Conservation (phyloP, 2,113 vertebrate genomes). For the Sclerurus mexicanus region DNA sequence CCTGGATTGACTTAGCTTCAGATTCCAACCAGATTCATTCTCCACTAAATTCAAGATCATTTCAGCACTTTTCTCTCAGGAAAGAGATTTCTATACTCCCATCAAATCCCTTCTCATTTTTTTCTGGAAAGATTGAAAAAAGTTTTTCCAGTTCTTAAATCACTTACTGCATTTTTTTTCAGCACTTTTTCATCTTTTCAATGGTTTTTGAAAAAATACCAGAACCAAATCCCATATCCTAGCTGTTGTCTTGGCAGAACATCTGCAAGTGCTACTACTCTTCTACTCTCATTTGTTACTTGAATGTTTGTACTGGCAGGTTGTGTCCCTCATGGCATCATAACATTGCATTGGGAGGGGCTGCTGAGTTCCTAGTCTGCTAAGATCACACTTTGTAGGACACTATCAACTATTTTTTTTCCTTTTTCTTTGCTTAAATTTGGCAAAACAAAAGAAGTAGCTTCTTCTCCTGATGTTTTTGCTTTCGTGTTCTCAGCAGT, state of each 20-base stretch:
- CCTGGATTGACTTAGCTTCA: background rate
- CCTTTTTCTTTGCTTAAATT: background rate
- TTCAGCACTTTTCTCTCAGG: background rate
- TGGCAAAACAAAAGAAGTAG: background rate
- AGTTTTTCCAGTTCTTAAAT: background rate
- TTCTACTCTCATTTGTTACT: background rate
- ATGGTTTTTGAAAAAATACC: background rate
- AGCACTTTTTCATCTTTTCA: background rate
- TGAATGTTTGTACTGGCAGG: background rate
- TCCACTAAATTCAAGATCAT: background rate
- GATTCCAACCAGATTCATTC: background rate
- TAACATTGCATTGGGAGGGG: background rate
- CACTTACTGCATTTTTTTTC: background rate
- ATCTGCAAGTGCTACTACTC: background rate
- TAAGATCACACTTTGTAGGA: background rate
- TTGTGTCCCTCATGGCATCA: background rate
- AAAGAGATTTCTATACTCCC: background rate
- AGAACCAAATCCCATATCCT: background rate
- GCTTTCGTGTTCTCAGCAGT: background rate
- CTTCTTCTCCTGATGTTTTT: background rate
- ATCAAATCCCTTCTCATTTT: background rate
- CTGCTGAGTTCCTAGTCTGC: background rate
- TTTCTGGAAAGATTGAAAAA: background rate
- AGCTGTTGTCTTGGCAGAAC: background rate
- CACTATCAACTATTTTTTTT: background rate